phyloP scores from a whole-genome alignment of 2,888 invertebrate species.

The Heteropelma amictum region DNA sequence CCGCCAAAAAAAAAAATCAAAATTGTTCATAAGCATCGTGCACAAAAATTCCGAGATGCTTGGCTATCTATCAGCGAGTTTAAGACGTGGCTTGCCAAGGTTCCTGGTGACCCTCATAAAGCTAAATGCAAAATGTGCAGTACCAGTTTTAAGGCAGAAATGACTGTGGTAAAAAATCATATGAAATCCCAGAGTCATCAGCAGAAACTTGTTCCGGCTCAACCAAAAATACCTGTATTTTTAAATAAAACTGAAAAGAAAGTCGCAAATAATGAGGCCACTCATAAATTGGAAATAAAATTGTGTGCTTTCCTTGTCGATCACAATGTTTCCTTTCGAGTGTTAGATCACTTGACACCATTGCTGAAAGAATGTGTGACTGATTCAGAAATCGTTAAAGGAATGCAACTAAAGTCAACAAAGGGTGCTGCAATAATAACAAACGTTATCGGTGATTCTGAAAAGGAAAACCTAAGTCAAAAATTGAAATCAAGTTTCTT shows the following conservation, averaged over 20 bases:
- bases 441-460: conserved; percentile 59
- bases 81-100: neutral
- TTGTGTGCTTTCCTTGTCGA: conserved; percentile 30
- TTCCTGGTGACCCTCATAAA: neutral
- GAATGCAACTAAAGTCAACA: conserved; percentile 57
- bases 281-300: neutral
- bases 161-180: neutral
- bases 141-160: neutral
- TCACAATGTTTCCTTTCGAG: conserved; percentile 26
- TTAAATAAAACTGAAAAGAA: neutral
- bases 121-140: neutral
- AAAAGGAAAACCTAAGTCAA: conserved; percentile 57
- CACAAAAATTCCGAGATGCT: neutral
- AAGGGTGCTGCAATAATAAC: conserved; percentile 57
- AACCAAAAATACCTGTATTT: neutral
- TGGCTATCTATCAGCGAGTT: neutral
- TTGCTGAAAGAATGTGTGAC: conserved; percentile 60
- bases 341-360: conserved; percentile 14
- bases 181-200: neutral
- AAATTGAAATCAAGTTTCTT: conserved; percentile 57
- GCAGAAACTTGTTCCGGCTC: neutral
- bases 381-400: conserved; percentile 58
- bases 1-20: neutral
- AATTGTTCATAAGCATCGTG: neutral
- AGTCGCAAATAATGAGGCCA: neutral